These are phyloP conservation scores for Patiria miniata DNA, from an alignment of 35 echinoderm and acorn worm genomes.

Conservation along the genomic window DNA sequence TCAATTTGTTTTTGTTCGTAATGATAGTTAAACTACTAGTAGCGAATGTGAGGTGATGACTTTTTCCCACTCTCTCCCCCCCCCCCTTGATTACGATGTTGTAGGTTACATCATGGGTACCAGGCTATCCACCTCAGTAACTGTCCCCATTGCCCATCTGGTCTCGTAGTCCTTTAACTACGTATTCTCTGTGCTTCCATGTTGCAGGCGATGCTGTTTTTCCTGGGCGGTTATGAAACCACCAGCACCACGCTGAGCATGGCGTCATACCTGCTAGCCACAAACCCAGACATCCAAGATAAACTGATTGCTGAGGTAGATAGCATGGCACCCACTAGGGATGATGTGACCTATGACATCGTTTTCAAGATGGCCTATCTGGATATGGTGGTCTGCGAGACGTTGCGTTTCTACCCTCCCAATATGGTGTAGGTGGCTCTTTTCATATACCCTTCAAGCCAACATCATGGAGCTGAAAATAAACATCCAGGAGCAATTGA, in stretches of 20 bases:
- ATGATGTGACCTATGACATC: conserved; percentile 50
- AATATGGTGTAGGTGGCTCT: conserved; percentile 24
- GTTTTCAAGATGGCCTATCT: conserved; percentile 66
- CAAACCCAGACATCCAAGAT: conserved; percentile 64
- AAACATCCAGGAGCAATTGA: too few relatives aligned
- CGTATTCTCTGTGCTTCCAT: too few relatives aligned
- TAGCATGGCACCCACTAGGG: conserved; percentile 11
- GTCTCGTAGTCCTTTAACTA: too few relatives aligned
- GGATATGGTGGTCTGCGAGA: conserved; percentile 55
- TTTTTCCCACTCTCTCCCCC: too few relatives aligned
- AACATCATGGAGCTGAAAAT: too few relatives aligned
- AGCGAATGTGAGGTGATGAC: too few relatives aligned
- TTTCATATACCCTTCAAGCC: not conserved
- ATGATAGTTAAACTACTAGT: too few relatives aligned
- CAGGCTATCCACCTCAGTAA: too few relatives aligned
- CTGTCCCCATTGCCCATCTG: too few relatives aligned
- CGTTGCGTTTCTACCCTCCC: conserved; percentile 63
- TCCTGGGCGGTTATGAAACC: conserved; percentile 71
- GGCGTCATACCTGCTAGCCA: conserved; percentile 59
- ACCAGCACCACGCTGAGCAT: conserved; percentile 39
- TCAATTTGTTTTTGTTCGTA: too few relatives aligned
- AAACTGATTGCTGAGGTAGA: conserved; percentile 64
- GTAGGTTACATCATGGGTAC: too few relatives aligned
- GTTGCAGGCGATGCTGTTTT: conserved; percentile 54
- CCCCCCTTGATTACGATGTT: too few relatives aligned